Base-by-base conservation (phyloP, 2,888 invertebrate species). In the Eumacrocentrus americanus region DNA sequence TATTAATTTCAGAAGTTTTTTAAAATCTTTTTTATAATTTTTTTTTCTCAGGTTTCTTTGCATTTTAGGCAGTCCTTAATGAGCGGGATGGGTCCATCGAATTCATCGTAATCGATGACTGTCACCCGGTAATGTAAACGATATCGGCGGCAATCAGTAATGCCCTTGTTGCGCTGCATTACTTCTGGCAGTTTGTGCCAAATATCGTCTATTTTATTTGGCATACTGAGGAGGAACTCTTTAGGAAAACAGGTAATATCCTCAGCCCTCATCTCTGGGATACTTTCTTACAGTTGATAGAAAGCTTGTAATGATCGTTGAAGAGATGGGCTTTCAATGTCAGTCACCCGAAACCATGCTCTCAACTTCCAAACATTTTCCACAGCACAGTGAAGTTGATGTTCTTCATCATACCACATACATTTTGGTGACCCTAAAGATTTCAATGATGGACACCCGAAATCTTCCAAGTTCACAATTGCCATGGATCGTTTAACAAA, bases 261-360 rank as follows among this genome's bases (percentile, higher is more conserved):
- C 12, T 51, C 35, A 18, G 35, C 20, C 2, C 11, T 51, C 51
- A 51, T 51, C 4, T 37, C 18, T 11, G 18, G 11, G 7, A 51
- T 35, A 35, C 14, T 34, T 37, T 38, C 18, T 23, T 47, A 20
- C 7, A 53, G 29, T 4, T 53, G 23, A 40, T 42, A 53, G n/a
- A 42, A 44, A 6, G 29, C 14, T 29, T 9, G 7, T 1, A 53
- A 14, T 25, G 53, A 53, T 18, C 18, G 5, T 3, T 18, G 9
- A 1, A 29, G 22, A 12, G 46, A 47, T 47, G 23, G 29, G n/a
- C n/a, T 4, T 11, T 14, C 14, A 5, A 11, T 9, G 3, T 7
- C 14, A 14, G 25, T 53, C 6, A 9, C 11, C 2, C 5, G 2
- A 16, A 42, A 53, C 53, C 42, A 42, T 2, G 23, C 11, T 34